These are phyloP conservation scores for Theretra japonica DNA, from an alignment of 2,888 invertebrate species.

Conservation along the genomic window DNA sequence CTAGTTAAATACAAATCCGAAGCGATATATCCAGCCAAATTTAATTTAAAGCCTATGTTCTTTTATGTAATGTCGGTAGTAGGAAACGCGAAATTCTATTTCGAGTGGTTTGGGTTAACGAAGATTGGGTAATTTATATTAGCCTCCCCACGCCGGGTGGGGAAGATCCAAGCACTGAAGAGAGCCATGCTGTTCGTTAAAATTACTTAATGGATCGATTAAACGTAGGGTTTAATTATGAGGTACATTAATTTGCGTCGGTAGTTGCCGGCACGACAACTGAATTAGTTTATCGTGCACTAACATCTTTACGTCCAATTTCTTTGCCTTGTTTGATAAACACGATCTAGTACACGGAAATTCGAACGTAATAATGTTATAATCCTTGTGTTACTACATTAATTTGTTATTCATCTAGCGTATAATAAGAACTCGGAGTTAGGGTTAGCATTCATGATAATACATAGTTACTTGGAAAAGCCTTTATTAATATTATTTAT, in stretches of 20 bases:
- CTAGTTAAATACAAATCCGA: constrained; percentile 45
- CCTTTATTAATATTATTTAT: too few species aligned
- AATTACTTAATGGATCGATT: constrained; percentile 80
- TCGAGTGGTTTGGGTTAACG: constrained; percentile 78
- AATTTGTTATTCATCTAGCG: background rate
- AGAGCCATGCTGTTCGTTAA: constrained; percentile 74
- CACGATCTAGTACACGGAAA: constrained; percentile 6
- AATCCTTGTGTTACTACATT: background rate
- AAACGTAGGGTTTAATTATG: constrained; percentile 70
- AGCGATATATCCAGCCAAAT: constrained; percentile 65
- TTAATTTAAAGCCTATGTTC: constrained; percentile 75
- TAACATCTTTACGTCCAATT: constrained; percentile 50
- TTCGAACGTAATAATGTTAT: constrained; percentile 3
- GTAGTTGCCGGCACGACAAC: constrained; percentile 43
- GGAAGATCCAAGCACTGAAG: constrained; percentile 67
- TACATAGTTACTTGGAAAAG: too few species aligned
- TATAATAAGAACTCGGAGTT: too few species aligned
- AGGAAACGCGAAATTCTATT: constrained; percentile 75
- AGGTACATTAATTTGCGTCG: constrained; percentile 58
- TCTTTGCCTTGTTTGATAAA: constrained; percentile 28
- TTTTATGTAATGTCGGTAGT: constrained; percentile 73
- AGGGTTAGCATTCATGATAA: background rate
- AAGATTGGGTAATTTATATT: constrained; percentile 84
- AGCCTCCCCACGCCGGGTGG: constrained; percentile 63
- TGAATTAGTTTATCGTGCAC: constrained; percentile 43